Percentiles rank a stretch among this genome's conserved stretches.
These are phyloP conservation scores for Gisinianus flammeolus DNA, from an alignment of 2,888 invertebrate genomes.

Conservation along the genomic window DNA sequence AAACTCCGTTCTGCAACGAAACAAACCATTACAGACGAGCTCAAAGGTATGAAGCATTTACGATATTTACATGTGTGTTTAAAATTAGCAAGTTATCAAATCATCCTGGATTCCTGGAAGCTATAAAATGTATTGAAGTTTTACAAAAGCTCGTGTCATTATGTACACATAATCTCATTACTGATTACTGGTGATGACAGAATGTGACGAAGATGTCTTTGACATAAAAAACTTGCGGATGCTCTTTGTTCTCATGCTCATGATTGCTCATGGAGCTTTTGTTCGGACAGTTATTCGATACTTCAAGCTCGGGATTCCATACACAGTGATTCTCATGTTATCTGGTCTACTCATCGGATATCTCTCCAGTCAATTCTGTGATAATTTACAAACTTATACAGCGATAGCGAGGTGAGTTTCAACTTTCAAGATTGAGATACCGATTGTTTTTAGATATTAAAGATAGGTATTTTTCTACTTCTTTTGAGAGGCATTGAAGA, in stretches of 20 bases:
- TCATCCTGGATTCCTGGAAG: no score
- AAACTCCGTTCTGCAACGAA: background rate
- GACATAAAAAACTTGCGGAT: conserved; percentile 45
- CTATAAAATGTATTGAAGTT: no score
- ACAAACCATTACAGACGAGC: background rate
- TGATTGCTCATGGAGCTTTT: conserved; percentile 49
- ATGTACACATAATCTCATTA: background rate
- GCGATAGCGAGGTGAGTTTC: conserved; percentile 42
- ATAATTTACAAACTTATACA: conserved; percentile 38
- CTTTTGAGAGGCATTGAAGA: no score
- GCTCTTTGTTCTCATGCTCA: conserved; percentile 49
- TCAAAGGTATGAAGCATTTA: no score
- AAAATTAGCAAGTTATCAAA: no score
- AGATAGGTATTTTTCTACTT: no score
- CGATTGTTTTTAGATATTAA: no score
- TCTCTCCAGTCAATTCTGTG: conserved; percentile 38
- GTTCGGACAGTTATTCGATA: conserved; percentile 43
- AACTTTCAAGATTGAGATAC: no score
- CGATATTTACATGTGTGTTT: no score
- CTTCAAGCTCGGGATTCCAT: conserved; percentile 60
- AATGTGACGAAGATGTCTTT: conserved; percentile 41
- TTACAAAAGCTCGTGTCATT: no score
- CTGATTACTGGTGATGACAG: background rate
- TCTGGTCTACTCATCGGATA: conserved; percentile 61
- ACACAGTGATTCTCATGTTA: conserved; percentile 62